Base-by-base conservation (phyloP, 2,888 invertebrate genomes). In the Hirtodrosophila confusa region DNA sequence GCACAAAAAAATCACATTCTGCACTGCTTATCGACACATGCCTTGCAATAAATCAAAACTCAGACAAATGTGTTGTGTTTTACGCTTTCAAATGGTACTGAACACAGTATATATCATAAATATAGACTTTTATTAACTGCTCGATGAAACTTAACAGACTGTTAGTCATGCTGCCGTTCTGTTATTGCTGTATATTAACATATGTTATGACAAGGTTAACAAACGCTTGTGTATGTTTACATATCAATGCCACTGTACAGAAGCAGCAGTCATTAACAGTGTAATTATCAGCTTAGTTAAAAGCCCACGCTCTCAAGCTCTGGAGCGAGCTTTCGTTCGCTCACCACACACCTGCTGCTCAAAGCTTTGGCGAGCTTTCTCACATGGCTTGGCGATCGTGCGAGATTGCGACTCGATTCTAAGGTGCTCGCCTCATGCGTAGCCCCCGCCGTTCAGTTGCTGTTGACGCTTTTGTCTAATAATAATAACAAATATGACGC, bases 401-500 rank as follows among this genome's bases (percentile, higher is more conserved):
- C 5, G 31, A 31, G 7, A 31, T 31, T 8, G 31, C 31, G 7
- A 31, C 6, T 27, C 27, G 27, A 49, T 83, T 83, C 87, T 82
- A 71, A 76, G 75, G 66, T 78, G 73, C 53, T 64, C 60, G 66
- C 65, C 44, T 40, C 33, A 57, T 84, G 80, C 86, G 84, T 86
- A 67, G 62, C 47, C 53, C 40, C 29, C 31, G 61, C 39, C 65
- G 17, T 17, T 80, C 82, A 71, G 86, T 75, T 41, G 80, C 24
- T 33, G 67, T 71, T 64, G 57, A 70, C 75, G 78, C 85, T 78
- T 78, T 75, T 78, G 68, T 44, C 69, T 68, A 82, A 85, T 78
- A 82, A 83, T 80, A 86, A 86, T 61, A 75, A 72, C 71, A 86
- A 80, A 82, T 43, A 75, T 69, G 77, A 69, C 64, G 67, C 45